Evolutionary conservation across 2,888 invertebrate species (phyloP), one percentile per base, ranked within the genome.

Genomic region (Diaphora mendica): DNA sequence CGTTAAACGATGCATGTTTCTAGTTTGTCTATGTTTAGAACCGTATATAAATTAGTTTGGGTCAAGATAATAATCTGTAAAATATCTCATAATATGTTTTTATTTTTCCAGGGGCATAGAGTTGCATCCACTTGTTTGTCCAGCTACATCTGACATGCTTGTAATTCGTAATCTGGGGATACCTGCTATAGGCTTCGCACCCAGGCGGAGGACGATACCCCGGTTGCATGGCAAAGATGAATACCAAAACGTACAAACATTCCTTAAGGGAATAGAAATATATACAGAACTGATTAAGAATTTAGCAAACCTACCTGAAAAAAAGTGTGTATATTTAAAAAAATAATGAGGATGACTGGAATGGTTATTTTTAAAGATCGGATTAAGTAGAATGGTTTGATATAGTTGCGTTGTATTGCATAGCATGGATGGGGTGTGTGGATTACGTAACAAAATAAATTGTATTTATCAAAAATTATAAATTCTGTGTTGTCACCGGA

Each of bases 61-160:
- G n/a, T n/a, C n/a, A 55, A n/a, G n/a, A 55, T 55, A 11, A 11
- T 11, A 3, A 59, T 26, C n/a, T 26, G 26, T 59, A 59, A n/a
- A 1, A 55, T n/a, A 59, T 51, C n/a, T n/a, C n/a, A n/a, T n/a
- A n/a, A n/a, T n/a, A n/a, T 2, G 3, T 55, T 48, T 0, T 64
- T 75, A 73, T 70, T 64, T 68, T 88, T 89, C 51, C 88, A 93
- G 93, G 84, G 89, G 87, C 30, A 81, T 90, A 51, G 83, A 83
- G n/a, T 23, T 92, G 15, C 75, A 64, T 13, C 89, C 92, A 0
- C 65, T 90, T 0, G 87, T 92, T 0, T 87, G 86, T 20, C 90
- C 92, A 2, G 93, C 92, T 0, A 91, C 91, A 0, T 87, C 92
- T 0, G 94, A 94, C 77, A 91, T 91, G 88, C 51, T 91, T 3